Conservation (phyloP, 1,140 invertebrate genomes). For the Listronotus bonariensis region DNA sequence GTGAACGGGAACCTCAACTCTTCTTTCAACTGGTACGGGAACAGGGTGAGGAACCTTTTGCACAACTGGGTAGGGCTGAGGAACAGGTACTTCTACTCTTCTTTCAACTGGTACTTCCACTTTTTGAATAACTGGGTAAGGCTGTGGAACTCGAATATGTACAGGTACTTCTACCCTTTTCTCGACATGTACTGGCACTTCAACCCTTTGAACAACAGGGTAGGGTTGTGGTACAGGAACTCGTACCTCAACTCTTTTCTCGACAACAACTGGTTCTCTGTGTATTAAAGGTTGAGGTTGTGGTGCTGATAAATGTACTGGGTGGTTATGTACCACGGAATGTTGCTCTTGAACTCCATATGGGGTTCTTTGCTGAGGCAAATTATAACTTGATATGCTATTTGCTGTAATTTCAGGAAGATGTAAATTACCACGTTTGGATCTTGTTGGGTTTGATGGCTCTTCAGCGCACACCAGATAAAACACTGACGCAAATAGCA, state of each 20-base stretch:
- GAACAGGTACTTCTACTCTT: constrained; percentile 16
- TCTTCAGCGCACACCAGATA: too few species aligned
- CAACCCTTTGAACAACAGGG: constrained; percentile 17
- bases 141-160: constrained; percentile 14
- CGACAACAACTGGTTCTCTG: background rate
- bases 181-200: constrained; percentile 11
- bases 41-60: background rate
- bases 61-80: background rate
- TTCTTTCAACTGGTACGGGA: background rate
- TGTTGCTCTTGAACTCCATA: too few species aligned
- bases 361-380: too few species aligned
- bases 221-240: constrained; percentile 14
- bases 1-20: background rate
- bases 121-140: constrained; percentile 21
- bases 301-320: background rate
- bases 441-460: too few species aligned
- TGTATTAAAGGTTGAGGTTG: background rate
- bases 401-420: too few species aligned
- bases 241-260: background rate
- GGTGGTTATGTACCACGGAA: too few species aligned
- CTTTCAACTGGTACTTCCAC: constrained; percentile 22
- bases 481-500: too few species aligned
- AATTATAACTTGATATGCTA: too few species aligned
- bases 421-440: too few species aligned
- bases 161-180: constrained; percentile 17